These are phyloP conservation scores for Mobula hypostoma DNA, from an alignment of 2,113 vertebrate species.

Conservation along the genomic window DNA sequence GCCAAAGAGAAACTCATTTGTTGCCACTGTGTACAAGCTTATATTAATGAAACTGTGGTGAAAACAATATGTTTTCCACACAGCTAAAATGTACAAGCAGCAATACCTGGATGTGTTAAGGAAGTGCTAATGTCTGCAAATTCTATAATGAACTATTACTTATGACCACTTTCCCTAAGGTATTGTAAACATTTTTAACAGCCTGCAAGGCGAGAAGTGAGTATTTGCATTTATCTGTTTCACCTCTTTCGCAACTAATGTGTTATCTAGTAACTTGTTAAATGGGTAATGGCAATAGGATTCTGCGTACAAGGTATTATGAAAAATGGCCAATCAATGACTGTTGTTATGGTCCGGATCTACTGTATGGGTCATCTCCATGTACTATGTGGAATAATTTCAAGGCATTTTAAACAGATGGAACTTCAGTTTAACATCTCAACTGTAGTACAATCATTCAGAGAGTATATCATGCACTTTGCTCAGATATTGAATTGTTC, in stretches of 20 bases:
- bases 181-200: not conserved
- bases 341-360: not conserved
- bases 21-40: not conserved
- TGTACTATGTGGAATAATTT: too few species aligned
- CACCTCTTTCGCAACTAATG: not conserved
- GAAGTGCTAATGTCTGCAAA: not conserved
- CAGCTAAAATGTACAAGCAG: not conserved
- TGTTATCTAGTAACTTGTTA: not conserved
- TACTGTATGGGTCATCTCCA: too few species aligned
- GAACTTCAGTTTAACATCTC: too few species aligned
- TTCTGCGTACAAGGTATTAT: not conserved
- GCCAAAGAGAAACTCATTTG: not conserved
- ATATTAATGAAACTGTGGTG: slow-evolving; percentile 39
- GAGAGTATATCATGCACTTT: too few species aligned
- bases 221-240: not conserved
- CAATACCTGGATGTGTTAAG: not conserved
- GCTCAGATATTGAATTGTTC: too few species aligned
- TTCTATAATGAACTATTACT: not conserved
- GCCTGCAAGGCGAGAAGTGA: not conserved
- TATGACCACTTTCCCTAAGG: not conserved
- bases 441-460: too few species aligned
- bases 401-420: too few species aligned
- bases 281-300: not conserved
- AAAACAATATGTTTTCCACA: not conserved
- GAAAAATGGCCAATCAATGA: not conserved